phyloP scores from a whole-genome alignment of 2,888 invertebrate species.

The Spodoptera picta region DNA sequence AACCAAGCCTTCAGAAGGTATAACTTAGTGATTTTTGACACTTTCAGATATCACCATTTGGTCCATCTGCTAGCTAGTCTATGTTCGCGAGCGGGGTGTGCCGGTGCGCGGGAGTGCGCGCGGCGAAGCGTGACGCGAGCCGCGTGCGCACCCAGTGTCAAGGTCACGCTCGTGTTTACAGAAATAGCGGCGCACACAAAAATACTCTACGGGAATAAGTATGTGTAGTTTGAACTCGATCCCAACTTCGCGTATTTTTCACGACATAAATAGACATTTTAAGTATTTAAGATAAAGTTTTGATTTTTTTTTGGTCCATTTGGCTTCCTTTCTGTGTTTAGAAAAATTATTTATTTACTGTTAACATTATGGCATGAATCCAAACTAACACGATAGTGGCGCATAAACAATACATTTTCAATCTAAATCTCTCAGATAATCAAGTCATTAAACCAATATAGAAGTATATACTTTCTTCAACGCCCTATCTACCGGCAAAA shows the following conservation, averaged over 20 bases:
- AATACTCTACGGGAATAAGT: constrained; percentile 44
- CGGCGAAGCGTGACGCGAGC: constrained; percentile 48
- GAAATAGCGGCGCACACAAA: constrained; percentile 53
- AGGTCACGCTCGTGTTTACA: constrained; percentile 55
- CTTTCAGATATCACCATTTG: background rate
- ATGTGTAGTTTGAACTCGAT: constrained; percentile 16
- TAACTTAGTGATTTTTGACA: background rate
- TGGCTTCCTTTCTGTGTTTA: too few species aligned
- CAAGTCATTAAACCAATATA: too few species aligned
- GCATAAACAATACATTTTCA: too few species aligned
- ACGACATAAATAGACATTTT: too few species aligned
- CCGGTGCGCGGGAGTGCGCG: constrained; percentile 53
- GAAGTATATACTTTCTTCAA: too few species aligned
- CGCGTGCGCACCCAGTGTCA: constrained; percentile 63
- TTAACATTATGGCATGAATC: too few species aligned
- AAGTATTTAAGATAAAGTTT: too few species aligned
- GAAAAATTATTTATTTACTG: too few species aligned
- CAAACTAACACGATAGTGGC: too few species aligned
- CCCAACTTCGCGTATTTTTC: constrained; percentile 5
- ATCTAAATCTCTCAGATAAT: too few species aligned
- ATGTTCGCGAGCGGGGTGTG: constrained; percentile 37
- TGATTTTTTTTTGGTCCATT: too few species aligned
- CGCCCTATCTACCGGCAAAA: background rate
- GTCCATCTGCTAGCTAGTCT: constrained; percentile 27
- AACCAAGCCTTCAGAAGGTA: too few species aligned